Base-by-base conservation (phyloP, 2,888 invertebrate genomes). In the Amblyjoppa proteus region DNA sequence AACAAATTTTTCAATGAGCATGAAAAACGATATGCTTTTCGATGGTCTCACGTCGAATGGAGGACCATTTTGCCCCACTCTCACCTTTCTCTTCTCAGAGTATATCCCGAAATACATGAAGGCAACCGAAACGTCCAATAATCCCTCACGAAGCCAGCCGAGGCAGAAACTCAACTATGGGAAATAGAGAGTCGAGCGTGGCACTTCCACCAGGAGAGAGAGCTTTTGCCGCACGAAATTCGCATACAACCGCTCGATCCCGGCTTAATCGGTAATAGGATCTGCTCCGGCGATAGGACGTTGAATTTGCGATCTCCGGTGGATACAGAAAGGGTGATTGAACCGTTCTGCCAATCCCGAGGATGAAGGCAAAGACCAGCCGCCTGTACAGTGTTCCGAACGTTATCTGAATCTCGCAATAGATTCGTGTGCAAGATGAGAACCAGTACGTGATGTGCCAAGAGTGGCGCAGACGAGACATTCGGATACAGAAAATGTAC, bases 181-280 rank as follows among this genome's bases (percentile, higher is more conserved):
- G 11, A 53, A 76, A 68, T 53, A 53, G 53, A 66, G 76, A 41
- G 25, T 68, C 38, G 68, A 9, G 1, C 66, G 49, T 1, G 41
- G 20, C 16, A 45, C 16, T 31, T 31, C 11, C n/a, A 45, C 20
- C 70, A 51, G 28, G 53, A 53, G 28, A 9, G 64, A 34, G 58
- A 16, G 45, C 7, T 58, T 69, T 64, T 13, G 51, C 16, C 25
- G 82, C 41, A 64, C 76, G 49, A 64, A 77, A 80, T 83, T 83
- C 70, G 64, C 82, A 31, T 71, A 66, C 58, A 45, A 45, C n/a
- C 66, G 71, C 64, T 41, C 77, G 31, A 28, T 38, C 38, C 51
- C 51, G 69, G 74, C 71, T 81, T 80, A 86, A 86, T 86, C 85
- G 85, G 83, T 83, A 83, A 86, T 86, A 74, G 49, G 77, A 86